Evolutionary conservation across 2,797 vertebrate genomes (phyloP).

Genomic region (Notolabrus celidotus): DNA sequence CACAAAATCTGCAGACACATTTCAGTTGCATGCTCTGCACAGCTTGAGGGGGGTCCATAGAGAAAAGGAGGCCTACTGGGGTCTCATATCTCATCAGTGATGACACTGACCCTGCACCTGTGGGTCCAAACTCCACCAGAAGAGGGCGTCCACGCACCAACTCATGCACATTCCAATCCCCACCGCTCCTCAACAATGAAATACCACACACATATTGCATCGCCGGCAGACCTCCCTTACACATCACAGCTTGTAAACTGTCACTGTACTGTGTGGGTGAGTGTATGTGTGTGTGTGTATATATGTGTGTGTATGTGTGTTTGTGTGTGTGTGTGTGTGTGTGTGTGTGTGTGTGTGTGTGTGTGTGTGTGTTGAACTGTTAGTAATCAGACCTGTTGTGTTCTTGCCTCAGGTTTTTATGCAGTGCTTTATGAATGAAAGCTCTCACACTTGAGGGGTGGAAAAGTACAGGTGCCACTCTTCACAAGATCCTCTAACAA

Average conservation of each 20-base stretch:
- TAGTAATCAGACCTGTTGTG: slow-evolving; percentile 19
- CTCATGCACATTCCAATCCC: slow-evolving; percentile 13
- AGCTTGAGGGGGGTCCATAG: too few relatives aligned
- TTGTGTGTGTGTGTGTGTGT: slow-evolving; percentile 1
- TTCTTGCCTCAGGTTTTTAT: slow-evolving; percentile 8
- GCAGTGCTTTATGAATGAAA: slow-evolving; percentile 10
- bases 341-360: slow-evolving; percentile 1
- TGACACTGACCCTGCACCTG: slow-evolving; percentile 3
- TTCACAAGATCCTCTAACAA: slow-evolving; percentile 21
- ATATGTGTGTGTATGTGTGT: slow-evolving; percentile 1
- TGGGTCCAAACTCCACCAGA: slow-evolving; percentile 63
- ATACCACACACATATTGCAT: slow-evolving; percentile 26
- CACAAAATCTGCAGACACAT: too few relatives aligned
- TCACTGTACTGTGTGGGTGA: not conserved
- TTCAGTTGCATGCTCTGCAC: too few relatives aligned
- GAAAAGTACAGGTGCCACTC: slow-evolving; percentile 66
- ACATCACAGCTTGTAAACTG: slow-evolving; percentile 1
- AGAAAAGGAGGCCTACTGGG: not conserved
- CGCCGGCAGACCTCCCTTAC: slow-evolving; percentile 8
- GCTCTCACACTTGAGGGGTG: slow-evolving; percentile 28
- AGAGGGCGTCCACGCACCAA: slow-evolving; percentile 73
- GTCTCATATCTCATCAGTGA: not conserved
- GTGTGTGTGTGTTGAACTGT: not conserved
- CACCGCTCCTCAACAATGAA: slow-evolving; percentile 15
- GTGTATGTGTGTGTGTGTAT: not conserved